These are phyloP conservation scores for Strix aluco DNA, from an alignment of 2,113 vertebrate genomes.

Conservation along the genomic window DNA sequence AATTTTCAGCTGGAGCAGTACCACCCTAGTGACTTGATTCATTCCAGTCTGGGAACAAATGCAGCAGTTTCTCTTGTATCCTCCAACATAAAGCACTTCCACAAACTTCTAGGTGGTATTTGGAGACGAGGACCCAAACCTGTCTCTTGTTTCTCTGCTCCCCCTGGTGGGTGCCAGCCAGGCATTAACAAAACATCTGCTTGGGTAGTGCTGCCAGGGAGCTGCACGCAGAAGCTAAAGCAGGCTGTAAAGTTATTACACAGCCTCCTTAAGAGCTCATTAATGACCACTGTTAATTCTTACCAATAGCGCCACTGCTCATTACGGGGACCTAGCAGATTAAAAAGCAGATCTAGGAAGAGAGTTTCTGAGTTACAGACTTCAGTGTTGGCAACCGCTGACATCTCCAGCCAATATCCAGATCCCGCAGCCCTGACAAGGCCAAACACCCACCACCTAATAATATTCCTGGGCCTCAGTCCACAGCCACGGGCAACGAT, in stretches of 20 bases:
- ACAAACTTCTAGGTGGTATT: neutral
- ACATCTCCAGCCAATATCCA: neutral
- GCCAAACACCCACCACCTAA: neutral
- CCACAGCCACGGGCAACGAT: neutral
- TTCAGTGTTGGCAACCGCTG: neutral
- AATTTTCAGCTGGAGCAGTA: neutral
- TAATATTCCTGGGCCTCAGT: neutral
- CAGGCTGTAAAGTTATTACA: neutral
- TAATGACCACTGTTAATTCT: neutral
- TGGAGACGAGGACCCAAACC: neutral
- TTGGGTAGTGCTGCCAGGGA: neutral
- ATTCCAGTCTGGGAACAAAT: neutral
- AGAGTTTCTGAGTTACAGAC: neutral
- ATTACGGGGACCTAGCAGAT: neutral
- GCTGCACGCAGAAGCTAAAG: neutral
- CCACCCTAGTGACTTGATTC: neutral
- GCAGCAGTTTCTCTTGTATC: neutral
- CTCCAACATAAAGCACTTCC: neutral
- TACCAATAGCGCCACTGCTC: neutral
- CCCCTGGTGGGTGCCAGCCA: neutral
- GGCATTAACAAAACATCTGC: neutral
- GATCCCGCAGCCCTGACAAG: neutral
- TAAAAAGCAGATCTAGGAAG: neutral
- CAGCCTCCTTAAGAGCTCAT: neutral
- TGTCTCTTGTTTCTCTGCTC: neutral